A percentile compares a stretch with the other conserved stretches of the same genome.
Conservation (phyloP, 1,140 invertebrate genomes). For the Aphis gossypii region DNA sequence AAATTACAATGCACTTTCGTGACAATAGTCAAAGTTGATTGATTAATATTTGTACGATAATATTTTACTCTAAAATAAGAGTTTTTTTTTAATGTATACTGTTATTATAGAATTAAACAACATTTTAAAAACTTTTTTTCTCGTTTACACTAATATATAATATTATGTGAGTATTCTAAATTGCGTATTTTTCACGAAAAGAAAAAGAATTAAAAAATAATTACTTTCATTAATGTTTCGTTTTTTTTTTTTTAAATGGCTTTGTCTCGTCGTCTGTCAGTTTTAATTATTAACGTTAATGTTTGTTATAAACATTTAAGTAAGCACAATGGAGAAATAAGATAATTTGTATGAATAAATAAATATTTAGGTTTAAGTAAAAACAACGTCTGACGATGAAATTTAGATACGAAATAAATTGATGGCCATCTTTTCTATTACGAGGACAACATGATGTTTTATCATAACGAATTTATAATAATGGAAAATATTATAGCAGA, state of each 20-base stretch:
- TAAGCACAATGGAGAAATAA: neutral
- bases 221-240: conserved; percentile 3
- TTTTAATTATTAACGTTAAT: conserved; percentile 11
- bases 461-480: neutral
- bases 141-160: neutral
- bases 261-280: neutral
- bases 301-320: conserved; percentile 4
- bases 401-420: neutral
- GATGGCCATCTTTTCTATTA: neutral
- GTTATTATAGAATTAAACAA: neutral
- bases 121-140: neutral
- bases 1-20: neutral
- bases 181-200: neutral
- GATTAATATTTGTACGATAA: neutral
- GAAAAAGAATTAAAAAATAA: neutral
- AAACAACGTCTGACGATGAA: neutral
- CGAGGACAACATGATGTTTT: neutral
- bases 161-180: neutral
- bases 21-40: neutral
- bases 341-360: neutral
- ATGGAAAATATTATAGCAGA: neutral
- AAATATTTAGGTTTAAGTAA: neutral
- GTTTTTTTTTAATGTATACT: neutral
- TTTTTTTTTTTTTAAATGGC: neutral
- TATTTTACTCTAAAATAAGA: neutral